A percentile compares a stretch with the other conserved stretches of the same genome.
Evolutionary conservation across 2,888 invertebrate species (phyloP).

Genomic region (Margaritifera margaritifera): DNA sequence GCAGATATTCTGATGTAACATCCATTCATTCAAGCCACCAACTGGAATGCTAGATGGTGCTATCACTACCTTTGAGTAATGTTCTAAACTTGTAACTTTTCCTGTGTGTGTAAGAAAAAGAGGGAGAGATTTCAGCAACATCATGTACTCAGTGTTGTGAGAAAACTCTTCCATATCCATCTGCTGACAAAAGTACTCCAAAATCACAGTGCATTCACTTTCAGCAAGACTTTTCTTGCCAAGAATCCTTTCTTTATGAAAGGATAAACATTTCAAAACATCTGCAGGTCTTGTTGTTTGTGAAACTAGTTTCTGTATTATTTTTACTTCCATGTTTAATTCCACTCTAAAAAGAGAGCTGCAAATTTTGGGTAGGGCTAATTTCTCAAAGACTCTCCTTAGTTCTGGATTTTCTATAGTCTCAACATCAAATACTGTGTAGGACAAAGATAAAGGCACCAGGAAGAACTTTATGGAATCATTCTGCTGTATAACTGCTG

Average conservation of each 20-base stretch:
- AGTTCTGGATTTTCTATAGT: too few species aligned
- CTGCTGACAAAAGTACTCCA: neutral
- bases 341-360: too few species aligned
- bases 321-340: too few species aligned
- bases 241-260: conserved; percentile 1
- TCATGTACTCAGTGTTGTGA: neutral
- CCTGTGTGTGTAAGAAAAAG: conserved; percentile 9
- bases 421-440: too few species aligned
- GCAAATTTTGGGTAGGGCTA: too few species aligned
- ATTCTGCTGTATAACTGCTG: too few species aligned
- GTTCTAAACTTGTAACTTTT: neutral
- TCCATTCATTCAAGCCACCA: too few species aligned
- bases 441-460: too few species aligned
- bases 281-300: neutral
- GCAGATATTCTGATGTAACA: too few species aligned
- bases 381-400: too few species aligned
- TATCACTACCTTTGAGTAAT: conserved; percentile 12
- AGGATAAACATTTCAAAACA: neutral
- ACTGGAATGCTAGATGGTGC: conserved; percentile 21
- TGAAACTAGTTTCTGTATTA: neutral
- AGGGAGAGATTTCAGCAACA: conserved; percentile 6
- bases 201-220: conserved; percentile 2
- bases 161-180: neutral
- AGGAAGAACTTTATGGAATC: too few species aligned
- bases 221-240: neutral